Evolutionary conservation across 2,888 invertebrate species (phyloP).

Genomic region (Listrodromus nycthemerus): DNA sequence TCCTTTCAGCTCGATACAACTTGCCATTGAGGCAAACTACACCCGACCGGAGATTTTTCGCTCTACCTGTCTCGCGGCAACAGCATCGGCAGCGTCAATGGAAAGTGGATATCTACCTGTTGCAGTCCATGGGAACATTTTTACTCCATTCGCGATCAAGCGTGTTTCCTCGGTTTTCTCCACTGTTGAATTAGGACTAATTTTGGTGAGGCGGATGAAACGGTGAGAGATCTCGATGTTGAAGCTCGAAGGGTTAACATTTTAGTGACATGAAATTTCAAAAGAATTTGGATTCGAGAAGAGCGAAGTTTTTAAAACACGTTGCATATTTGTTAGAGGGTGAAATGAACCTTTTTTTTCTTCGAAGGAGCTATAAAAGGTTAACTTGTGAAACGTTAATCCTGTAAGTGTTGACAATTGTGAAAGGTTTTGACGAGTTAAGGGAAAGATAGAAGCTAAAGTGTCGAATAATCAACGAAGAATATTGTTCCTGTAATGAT

Average conservation of each 20-base stretch:
- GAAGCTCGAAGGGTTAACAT: background rate
- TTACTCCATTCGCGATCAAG: slow-evolving; percentile 63
- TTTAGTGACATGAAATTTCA: no score
- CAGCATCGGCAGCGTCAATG: slow-evolving; percentile 73
- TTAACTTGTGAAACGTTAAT: background rate
- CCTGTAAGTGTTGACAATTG: no score
- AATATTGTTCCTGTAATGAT: no score
- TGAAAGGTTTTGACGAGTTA: no score
- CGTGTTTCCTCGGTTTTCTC: slow-evolving; percentile 17
- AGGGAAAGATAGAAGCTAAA: no score
- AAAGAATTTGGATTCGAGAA: no score
- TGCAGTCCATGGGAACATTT: slow-evolving; percentile 80
- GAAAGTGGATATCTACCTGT: slow-evolving; percentile 84
- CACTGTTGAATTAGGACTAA: slow-evolving; percentile 30
- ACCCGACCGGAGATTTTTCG: slow-evolving; percentile 69
- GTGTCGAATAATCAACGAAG: no score
- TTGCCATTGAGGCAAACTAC: slow-evolving; percentile 71
- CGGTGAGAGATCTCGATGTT: slow-evolving; percentile 6
- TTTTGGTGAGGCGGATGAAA: slow-evolving; percentile 8
- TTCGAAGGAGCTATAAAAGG: background rate
- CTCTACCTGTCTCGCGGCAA: slow-evolving; percentile 78
- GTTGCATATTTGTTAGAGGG: background rate
- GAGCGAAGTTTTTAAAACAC: no score
- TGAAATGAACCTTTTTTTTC: background rate
- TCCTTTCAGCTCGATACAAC: slow-evolving; percentile 70